Evolutionary conservation across 2,797 vertebrate genomes (phyloP).

Genomic region (Micropoecilia bifurca): DNA sequence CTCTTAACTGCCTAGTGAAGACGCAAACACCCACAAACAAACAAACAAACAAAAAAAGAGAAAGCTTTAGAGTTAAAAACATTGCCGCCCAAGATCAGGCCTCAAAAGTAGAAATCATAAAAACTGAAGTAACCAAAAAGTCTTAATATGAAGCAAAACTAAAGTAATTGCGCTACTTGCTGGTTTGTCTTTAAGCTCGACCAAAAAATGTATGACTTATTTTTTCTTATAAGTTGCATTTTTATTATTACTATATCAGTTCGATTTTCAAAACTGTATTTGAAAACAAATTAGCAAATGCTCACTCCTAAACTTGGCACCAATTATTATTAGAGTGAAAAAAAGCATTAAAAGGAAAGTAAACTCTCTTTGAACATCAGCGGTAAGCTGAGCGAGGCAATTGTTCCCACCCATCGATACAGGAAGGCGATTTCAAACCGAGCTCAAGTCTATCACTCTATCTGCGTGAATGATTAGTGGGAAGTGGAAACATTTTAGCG

Average conservation of each 20-base stretch:
- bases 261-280: neutral
- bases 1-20: conserved; percentile 47
- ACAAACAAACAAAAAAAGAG: conserved; percentile 4
- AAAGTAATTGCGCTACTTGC: neutral
- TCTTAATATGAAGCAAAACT: neutral
- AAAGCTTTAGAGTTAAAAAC: neutral
- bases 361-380: neutral
- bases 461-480: neutral
- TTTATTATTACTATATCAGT: neutral
- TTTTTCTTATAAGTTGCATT: neutral
- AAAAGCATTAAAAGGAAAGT: neutral
- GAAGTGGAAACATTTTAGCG: neutral
- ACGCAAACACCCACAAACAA: conserved; percentile 37
- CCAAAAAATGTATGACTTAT: neutral
- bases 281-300: neutral
- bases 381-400: neutral
- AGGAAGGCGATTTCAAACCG: neutral
- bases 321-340: neutral
- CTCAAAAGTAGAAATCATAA: neutral
- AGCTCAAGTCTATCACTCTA: neutral
- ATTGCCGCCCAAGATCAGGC: neutral
- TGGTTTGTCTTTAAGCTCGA: neutral
- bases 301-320: neutral
- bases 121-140: neutral
- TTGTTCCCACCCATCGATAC: neutral